These are phyloP conservation scores for Hozukius guyotensis DNA, from an alignment of 2,797 vertebrate genomes.

Conservation along the genomic window DNA sequence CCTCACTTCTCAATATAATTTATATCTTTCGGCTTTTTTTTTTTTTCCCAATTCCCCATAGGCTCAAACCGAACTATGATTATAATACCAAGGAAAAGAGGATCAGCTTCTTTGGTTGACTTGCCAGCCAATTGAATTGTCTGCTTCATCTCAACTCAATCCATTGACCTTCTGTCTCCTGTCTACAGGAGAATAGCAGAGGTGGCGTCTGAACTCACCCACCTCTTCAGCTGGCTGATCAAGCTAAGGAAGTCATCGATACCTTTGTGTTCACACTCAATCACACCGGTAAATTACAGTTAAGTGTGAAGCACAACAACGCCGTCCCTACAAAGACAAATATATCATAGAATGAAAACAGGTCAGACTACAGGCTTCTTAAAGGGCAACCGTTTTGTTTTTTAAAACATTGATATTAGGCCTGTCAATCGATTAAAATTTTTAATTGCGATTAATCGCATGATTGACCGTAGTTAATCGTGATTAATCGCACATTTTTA, in stretches of 20 bases:
- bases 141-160: conserved; percentile 57
- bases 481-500: neutral
- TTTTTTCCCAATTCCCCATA: neutral
- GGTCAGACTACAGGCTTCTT: neutral
- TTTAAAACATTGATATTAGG: neutral
- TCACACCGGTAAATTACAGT: conserved; percentile 38
- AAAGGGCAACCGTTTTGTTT: rapidly evolving
- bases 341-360: neutral
- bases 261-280: conserved; percentile 38
- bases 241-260: conserved; percentile 51
- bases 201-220: conserved; percentile 38
- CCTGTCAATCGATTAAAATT: neutral
- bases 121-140: conserved; percentile 56
- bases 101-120: conserved; percentile 41
- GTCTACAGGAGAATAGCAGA: conserved; percentile 40
- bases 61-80: conserved; percentile 32
- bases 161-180: conserved; percentile 65
- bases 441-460: neutral
- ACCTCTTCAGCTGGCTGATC: conserved; percentile 35
- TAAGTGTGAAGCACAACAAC: neutral
- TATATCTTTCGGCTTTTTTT: neutral
- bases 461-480: neutral
- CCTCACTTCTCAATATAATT: conserved; percentile 16
- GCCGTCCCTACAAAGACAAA: neutral
- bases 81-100: conserved; percentile 36